A percentile compares a stretch with the other conserved stretches of the same genome.
Conservation (phyloP, 2,113 vertebrate genomes). For the Phoxinus phoxinus region DNA sequence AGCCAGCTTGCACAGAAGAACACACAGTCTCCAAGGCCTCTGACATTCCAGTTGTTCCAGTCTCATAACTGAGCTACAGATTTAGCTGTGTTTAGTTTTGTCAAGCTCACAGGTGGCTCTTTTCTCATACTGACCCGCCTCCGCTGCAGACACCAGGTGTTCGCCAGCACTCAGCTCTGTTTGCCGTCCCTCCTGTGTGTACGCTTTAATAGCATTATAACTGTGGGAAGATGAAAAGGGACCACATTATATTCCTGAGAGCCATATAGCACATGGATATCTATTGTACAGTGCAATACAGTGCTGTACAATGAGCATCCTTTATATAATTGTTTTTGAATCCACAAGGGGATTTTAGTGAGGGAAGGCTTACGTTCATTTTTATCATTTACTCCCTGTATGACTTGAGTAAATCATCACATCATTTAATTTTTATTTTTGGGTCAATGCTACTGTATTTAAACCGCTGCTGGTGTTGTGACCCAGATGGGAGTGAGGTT, state of each 20-base stretch:
- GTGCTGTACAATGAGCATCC: background rate
- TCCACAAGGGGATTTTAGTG: background rate
- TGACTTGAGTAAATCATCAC: background rate
- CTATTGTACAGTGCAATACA: background rate
- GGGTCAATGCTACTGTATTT: background rate
- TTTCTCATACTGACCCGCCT: constrained; percentile 79
- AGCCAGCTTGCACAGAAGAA: background rate
- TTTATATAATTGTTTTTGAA: background rate
- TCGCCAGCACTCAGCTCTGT: constrained; percentile 77
- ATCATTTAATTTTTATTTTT: background rate
- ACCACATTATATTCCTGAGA: background rate
- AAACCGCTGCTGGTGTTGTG: background rate
- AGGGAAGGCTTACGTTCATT: background rate
- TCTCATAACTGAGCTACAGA: constrained; percentile 4
- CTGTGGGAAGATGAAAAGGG: constrained; percentile 67
- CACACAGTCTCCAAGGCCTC: background rate
- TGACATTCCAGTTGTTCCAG: background rate
- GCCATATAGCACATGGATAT: background rate
- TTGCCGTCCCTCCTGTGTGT: constrained; percentile 81
- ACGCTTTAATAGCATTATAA: constrained; percentile 87
- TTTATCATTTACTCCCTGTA: background rate
- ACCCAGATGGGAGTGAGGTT: no score
- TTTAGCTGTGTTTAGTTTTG: constrained; percentile 8
- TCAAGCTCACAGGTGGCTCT: constrained; percentile 8
- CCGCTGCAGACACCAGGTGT: constrained; percentile 84